A percentile compares a stretch with the other conserved stretches of the same genome.
phyloP scores from a whole-genome alignment of 1,140 invertebrate genomes.

The Bombus waltoni region DNA sequence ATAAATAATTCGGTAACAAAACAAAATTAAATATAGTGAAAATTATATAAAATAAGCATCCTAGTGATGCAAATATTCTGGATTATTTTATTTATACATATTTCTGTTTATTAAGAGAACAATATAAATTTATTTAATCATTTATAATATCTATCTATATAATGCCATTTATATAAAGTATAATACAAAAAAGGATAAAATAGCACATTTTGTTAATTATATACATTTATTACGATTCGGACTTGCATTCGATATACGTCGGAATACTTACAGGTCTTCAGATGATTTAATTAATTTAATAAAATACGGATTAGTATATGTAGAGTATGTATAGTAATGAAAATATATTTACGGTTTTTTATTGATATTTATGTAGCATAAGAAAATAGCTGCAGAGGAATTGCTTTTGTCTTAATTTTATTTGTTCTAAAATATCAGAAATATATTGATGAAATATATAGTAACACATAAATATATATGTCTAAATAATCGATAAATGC shows the following conservation, averaged over 20 bases:
- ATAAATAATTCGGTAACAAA: neutral
- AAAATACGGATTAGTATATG: neutral
- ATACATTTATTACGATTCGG: neutral
- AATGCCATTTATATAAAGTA: neutral
- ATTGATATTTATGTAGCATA: conserved; percentile 6
- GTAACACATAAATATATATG: conserved; percentile 21
- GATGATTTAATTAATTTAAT: conserved; percentile 11
- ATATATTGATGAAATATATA: neutral
- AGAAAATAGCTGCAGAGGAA: neutral
- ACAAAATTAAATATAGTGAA: neutral
- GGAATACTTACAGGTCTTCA: conserved; percentile 11
- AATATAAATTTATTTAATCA: neutral
- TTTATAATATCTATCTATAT: neutral
- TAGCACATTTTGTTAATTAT: neutral
- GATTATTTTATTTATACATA: neutral
- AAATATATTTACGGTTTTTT: neutral
- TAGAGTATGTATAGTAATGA: neutral
- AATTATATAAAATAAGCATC: neutral
- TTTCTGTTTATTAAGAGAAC: neutral
- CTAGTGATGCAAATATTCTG: neutral
- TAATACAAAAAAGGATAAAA: neutral
- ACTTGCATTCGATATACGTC: neutral
- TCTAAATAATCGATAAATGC: conserved; percentile 52
- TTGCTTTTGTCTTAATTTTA: neutral
- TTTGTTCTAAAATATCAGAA: neutral